Evolutionary conservation across 2,888 invertebrate genomes (phyloP).

Genomic region (Dolomedes plantarius): DNA sequence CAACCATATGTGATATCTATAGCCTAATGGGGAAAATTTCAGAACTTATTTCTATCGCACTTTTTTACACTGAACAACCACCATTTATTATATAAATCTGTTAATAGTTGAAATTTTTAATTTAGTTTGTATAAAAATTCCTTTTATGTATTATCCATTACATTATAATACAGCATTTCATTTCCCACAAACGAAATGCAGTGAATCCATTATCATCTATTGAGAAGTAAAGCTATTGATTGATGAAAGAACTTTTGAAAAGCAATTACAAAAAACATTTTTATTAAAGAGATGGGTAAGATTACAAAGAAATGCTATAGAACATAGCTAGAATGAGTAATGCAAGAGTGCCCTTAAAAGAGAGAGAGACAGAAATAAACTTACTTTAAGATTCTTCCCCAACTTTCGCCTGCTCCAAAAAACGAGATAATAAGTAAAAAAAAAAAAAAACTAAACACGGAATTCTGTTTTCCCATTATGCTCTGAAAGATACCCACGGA

Average conservation of each 20-base stretch:
- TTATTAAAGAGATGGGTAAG: conserved; percentile 15
- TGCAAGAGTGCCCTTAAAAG: neutral
- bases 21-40: no score
- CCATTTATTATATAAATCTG: no score
- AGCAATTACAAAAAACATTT: neutral
- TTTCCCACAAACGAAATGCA: no score
- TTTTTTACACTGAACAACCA: no score
- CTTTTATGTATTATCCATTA: no score
- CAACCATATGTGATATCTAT: no score
- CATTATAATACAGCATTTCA: no score
- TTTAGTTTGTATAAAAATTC: no score
- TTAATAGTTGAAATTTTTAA: no score
- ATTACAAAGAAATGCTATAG: conserved; percentile 28
- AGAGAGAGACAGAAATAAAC: no score
- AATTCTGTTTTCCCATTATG: neutral
- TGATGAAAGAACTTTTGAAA: neutral
- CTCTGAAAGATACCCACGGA: neutral
- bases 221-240: conserved; percentile 20
- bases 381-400: neutral
- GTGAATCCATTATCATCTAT: conserved; percentile 20
- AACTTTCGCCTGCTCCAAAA: neutral
- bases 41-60: no score
- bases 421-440: neutral
- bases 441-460: neutral
- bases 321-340: conserved; percentile 22